Percentiles rank a stretch among this genome's conserved stretches.
Evolutionary conservation across 1,140 invertebrate species (phyloP).

Genomic region (Diachasma alloeum): DNA sequence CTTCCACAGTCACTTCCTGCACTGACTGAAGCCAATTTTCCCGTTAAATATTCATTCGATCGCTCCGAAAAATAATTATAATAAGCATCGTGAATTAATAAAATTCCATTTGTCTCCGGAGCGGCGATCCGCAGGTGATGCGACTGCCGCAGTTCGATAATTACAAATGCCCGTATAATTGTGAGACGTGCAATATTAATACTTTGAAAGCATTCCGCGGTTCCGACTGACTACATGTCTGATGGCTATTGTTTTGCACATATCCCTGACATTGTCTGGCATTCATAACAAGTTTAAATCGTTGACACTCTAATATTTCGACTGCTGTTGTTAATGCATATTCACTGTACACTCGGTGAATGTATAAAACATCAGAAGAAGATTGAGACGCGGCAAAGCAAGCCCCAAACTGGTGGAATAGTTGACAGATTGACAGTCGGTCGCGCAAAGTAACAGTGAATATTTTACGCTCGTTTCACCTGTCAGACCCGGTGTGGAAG

Average conservation of each 20-base stretch:
- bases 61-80: background rate
- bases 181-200: conserved; percentile 55
- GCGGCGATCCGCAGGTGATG: background rate
- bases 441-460: conserved; percentile 54
- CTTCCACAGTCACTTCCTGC: too few relatives aligned
- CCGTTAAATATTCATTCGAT: too few relatives aligned
- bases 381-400: background rate
- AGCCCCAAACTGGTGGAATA: conserved; percentile 35
- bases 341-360: background rate
- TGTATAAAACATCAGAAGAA: conserved; percentile 8
- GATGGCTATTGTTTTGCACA: conserved; percentile 24
- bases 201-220: conserved; percentile 60
- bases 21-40: too few relatives aligned
- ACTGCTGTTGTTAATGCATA: background rate
- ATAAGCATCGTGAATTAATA: background rate
- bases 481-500: conserved; percentile 41
- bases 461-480: conserved; percentile 57
- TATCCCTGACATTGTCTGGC: background rate
- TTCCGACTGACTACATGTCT: conserved; percentile 44
- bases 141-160: background rate
- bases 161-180: conserved; percentile 42
- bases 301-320: background rate
- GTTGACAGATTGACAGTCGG: conserved; percentile 61
- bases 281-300: background rate
- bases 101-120: background rate